These are phyloP conservation scores for Chirona hameri DNA, from an alignment of 2,888 invertebrate genomes.

Conservation along the genomic window DNA sequence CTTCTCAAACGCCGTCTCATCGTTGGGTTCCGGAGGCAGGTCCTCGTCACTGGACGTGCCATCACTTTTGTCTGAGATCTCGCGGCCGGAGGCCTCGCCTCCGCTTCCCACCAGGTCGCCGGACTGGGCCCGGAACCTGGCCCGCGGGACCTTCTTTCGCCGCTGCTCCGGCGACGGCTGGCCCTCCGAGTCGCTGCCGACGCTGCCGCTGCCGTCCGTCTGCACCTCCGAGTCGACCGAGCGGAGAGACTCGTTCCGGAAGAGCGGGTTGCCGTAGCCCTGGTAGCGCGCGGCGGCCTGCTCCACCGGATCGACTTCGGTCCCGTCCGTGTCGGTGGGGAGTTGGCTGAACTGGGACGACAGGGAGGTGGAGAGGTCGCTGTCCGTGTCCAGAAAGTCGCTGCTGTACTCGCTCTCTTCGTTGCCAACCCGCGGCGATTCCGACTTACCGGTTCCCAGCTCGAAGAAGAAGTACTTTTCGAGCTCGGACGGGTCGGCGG, in stretches of 20 bases:
- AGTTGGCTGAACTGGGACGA: too few species aligned
- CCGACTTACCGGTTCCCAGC: constrained; percentile 53
- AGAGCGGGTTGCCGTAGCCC: constrained; percentile 51
- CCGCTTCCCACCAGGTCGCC: constrained; percentile 27
- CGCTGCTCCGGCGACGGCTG: constrained; percentile 82
- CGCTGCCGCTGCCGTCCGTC: constrained; percentile 66
- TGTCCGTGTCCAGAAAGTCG: constrained; percentile 60
- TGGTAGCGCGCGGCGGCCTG: background rate
- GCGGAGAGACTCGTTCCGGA: constrained; percentile 59
- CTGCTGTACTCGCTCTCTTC: constrained; percentile 53
- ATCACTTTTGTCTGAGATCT: background rate
- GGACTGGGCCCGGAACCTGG: constrained; percentile 36
- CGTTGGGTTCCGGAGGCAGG: background rate
- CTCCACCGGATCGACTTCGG: background rate
- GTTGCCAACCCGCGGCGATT: constrained; percentile 41
- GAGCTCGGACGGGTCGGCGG: constrained; percentile 64
- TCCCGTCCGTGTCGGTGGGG: background rate
- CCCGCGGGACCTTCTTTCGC: constrained; percentile 54
- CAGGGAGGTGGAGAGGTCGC: too few species aligned
- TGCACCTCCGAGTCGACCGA: constrained; percentile 39
- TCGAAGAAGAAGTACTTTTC: constrained; percentile 89
- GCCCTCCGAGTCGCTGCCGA: constrained; percentile 86
- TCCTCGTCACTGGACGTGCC: constrained; percentile 35
- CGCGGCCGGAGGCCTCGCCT: constrained; percentile 1
- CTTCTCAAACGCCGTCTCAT: constrained; percentile 2